A percentile compares a stretch with the other conserved stretches of the same genome.
phyloP scores from a whole-genome alignment of 2,888 invertebrate species.

The Chymomyza procnemis region DNA sequence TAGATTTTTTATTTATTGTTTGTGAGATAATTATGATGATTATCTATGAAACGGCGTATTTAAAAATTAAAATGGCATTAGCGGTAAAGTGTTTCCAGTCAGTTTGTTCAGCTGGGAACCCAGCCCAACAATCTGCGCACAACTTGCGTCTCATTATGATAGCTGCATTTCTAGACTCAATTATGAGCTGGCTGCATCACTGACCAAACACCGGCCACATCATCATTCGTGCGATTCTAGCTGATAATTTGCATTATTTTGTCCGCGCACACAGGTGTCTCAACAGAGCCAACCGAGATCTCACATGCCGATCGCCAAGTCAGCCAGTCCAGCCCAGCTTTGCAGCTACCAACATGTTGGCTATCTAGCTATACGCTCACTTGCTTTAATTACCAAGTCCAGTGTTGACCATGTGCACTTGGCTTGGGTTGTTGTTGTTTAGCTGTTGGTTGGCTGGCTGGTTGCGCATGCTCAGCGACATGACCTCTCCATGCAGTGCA shows the following conservation, averaged over 20 bases:
- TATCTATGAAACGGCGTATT: slow-evolving; percentile 65
- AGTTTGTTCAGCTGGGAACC: slow-evolving; percentile 51
- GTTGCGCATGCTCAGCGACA: slow-evolving; percentile 44
- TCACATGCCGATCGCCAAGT: background rate
- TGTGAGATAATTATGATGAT: slow-evolving; percentile 66
- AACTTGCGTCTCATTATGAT: slow-evolving; percentile 6
- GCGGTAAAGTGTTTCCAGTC: slow-evolving; percentile 33
- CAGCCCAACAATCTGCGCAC: slow-evolving; percentile 12
- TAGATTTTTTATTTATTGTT: slow-evolving; percentile 65
- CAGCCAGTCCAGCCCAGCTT: slow-evolving; percentile 8
- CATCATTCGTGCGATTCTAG: slow-evolving; percentile 66
- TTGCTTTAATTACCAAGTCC: slow-evolving; percentile 18
- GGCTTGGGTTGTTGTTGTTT: slow-evolving; percentile 29
- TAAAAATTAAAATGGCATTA: slow-evolving; percentile 48
- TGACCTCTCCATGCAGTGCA: slow-evolving; percentile 55
- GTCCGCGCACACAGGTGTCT: slow-evolving; percentile 58
- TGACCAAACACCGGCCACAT: slow-evolving; percentile 33
- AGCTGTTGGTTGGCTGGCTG: slow-evolving; percentile 26
- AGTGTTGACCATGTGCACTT: slow-evolving; percentile 10
- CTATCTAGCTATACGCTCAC: slow-evolving; percentile 25
- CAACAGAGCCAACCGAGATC: background rate
- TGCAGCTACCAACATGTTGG: slow-evolving; percentile 1
- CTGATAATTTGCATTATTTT: slow-evolving; percentile 68
- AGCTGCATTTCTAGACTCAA: slow-evolving; percentile 64
- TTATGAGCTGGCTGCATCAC: slow-evolving; percentile 46